Conservation (phyloP, 2,888 invertebrate genomes). For the Patella caerulea region DNA sequence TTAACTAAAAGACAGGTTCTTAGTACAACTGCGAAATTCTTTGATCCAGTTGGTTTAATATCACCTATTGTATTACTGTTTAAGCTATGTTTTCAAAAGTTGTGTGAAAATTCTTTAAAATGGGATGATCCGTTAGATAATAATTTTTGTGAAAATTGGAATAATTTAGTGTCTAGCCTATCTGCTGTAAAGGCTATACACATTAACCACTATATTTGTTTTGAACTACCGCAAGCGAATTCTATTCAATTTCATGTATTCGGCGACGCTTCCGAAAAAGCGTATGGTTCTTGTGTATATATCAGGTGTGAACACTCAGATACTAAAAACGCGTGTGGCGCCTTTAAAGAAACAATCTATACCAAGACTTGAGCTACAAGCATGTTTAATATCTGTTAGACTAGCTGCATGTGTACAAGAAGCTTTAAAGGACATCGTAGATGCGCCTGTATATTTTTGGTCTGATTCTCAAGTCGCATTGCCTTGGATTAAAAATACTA, state of each 20-base stretch:
- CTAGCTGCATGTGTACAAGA: not conserved
- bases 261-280: not conserved
- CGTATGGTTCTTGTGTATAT: not conserved
- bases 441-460: not conserved
- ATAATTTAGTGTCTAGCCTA: not conserved
- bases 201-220: not conserved
- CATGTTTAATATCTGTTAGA: conserved; percentile 5
- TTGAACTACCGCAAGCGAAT: not conserved
- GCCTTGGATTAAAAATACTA: not conserved
- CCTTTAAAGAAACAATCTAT: not conserved
- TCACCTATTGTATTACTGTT: not conserved
- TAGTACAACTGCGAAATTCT: not conserved
- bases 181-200: not conserved
- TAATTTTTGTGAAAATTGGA: not conserved
- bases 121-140: not conserved
- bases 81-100: not conserved
- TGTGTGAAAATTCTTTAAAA: too few relatives aligned
- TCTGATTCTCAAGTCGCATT: not conserved
- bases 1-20: not conserved
- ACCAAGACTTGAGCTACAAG: not conserved
- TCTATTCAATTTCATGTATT: not conserved
- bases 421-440: not conserved
- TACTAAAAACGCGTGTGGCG: not conserved
- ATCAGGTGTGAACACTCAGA: not conserved
- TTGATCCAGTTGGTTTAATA: not conserved